Conservation (phyloP, 2,113 vertebrate genomes). For the Ornithorhynchus anatinus region DNA sequence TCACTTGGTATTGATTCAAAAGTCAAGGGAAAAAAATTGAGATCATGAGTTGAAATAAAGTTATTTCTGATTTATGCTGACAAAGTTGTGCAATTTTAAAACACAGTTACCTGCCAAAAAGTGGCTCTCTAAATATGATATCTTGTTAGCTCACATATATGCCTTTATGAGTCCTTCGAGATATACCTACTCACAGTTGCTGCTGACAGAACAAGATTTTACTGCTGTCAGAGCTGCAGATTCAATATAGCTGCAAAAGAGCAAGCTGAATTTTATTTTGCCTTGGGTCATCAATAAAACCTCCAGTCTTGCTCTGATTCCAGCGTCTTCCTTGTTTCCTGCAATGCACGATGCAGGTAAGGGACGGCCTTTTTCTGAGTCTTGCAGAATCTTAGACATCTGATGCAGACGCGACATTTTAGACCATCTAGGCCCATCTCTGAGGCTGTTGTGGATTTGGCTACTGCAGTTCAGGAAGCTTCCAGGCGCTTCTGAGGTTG, state of each 20-base stretch:
- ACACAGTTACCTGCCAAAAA: conserved; percentile 15
- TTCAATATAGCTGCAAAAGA: conserved; percentile 28
- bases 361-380: conserved; percentile 14
- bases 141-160: conserved; percentile 24
- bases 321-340: conserved; percentile 36
- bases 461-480: too few species aligned
- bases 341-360: conserved; percentile 17
- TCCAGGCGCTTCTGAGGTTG: neutral
- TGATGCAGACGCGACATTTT: too few species aligned
- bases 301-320: conserved; percentile 34
- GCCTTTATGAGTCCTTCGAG: conserved; percentile 50
- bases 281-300: conserved; percentile 37
- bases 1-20: neutral
- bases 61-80: conserved; percentile 1
- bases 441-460: too few species aligned
- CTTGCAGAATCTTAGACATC: conserved; percentile 30
- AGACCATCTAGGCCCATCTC: too few species aligned
- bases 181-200: conserved; percentile 30
- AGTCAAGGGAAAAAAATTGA: neutral
- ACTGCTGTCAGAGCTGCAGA: conserved; percentile 48
- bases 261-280: conserved; percentile 33
- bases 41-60: neutral
- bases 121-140: conserved; percentile 20
- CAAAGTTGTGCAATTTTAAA: conserved; percentile 30
- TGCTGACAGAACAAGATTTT: conserved; percentile 55